Evolutionary conservation across 1,140 invertebrate species (phyloP).

Genomic region (Nephila pilipes): DNA sequence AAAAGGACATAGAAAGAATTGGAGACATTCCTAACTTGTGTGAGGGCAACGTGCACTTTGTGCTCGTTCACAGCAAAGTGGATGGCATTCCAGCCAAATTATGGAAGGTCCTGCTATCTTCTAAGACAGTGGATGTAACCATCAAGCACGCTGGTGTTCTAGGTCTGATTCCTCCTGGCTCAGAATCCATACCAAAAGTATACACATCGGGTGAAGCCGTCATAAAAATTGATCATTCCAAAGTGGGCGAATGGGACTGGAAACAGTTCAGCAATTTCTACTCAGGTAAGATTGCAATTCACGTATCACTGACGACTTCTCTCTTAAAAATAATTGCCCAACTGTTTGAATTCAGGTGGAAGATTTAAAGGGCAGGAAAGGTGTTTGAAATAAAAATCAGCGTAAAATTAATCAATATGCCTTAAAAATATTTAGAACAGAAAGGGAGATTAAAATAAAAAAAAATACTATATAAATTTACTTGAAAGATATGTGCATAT

Average conservation of each 20-base stretch:
- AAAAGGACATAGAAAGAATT: not conserved
- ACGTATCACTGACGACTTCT: too few species aligned
- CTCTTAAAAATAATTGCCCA: too few species aligned
- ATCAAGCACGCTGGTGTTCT: slow-evolving; percentile 52
- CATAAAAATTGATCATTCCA: slow-evolving; percentile 67
- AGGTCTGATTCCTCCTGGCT: slow-evolving; percentile 24
- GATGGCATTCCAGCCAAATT: slow-evolving; percentile 49
- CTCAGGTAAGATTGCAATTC: slow-evolving; percentile 40
- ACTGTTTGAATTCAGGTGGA: too few species aligned
- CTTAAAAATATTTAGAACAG: too few species aligned
- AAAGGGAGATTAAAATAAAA: too few species aligned
- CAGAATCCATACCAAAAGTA: slow-evolving; percentile 19
- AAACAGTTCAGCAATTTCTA: slow-evolving; percentile 54
- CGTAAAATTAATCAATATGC: too few species aligned
- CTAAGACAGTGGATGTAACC: slow-evolving; percentile 61
- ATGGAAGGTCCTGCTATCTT: slow-evolving; percentile 67
- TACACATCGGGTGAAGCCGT: slow-evolving; percentile 43
- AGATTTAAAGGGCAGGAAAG: too few species aligned
- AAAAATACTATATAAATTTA: too few species aligned
- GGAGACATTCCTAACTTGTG: slow-evolving; percentile 64
- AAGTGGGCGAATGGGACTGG: slow-evolving; percentile 62
- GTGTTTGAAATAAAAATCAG: too few species aligned
- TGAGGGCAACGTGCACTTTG: slow-evolving; percentile 60
- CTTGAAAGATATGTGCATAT: too few species aligned
- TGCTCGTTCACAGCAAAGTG: slow-evolving; percentile 60